A percentile compares a stretch with the other conserved stretches of the same genome.
These are phyloP conservation scores for Melanostoma mellinum DNA, from an alignment of 2,888 invertebrate genomes.

Conservation along the genomic window DNA sequence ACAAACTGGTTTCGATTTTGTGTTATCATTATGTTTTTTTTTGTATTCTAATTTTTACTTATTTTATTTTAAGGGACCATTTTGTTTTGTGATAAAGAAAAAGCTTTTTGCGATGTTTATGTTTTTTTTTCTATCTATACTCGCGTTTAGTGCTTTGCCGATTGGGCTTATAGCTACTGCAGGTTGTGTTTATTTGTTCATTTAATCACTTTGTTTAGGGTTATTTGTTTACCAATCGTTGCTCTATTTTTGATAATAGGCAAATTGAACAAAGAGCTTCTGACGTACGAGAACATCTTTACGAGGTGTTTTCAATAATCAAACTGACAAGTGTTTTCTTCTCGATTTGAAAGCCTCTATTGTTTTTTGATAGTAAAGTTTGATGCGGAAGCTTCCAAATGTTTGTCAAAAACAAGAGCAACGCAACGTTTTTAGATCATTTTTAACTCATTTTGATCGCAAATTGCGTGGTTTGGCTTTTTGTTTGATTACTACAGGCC, in stretches of 20 bases:
- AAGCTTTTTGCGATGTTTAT: conserved; percentile 43
- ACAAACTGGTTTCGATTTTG: conserved; percentile 45
- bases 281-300: neutral
- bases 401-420: too few species aligned
- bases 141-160: conserved; percentile 4
- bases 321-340: too few species aligned
- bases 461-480: too few species aligned
- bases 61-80: neutral
- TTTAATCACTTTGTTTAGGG: neutral
- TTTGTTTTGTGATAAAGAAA: conserved; percentile 43
- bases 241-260: neutral
- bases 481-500: too few species aligned
- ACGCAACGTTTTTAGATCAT: too few species aligned
- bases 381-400: too few species aligned
- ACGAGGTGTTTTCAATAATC: too few species aligned
- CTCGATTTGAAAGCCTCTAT: too few species aligned
- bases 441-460: too few species aligned
- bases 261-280: neutral
- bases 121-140: conserved; percentile 11
- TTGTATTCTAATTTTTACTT: neutral
- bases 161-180: conserved; percentile 31
- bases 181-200: conserved; percentile 2
- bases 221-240: neutral
- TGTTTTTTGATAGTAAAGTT: too few species aligned
- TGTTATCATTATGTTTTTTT: conserved; percentile 39